These are phyloP conservation scores for Rousettus madagascariensis DNA, from an alignment of 2,797 vertebrate species.

Conservation along the genomic window DNA sequence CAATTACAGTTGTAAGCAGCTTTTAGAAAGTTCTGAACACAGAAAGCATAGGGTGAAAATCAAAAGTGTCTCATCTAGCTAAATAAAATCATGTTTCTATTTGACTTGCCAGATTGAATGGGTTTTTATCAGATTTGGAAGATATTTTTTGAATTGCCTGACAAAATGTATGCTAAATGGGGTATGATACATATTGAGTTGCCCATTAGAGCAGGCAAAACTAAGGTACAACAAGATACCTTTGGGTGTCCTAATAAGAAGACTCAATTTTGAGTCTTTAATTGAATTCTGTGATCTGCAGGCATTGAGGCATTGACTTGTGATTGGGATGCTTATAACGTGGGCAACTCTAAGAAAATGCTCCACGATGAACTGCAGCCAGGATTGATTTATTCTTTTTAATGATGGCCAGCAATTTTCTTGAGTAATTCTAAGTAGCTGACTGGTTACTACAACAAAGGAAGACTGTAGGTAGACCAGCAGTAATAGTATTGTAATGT, in stretches of 20 bases:
- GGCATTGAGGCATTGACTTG: background rate
- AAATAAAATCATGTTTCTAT: constrained; percentile 24
- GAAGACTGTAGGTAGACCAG: background rate
- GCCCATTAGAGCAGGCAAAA: background rate
- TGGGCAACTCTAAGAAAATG: constrained; percentile 18
- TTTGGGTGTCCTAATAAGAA: background rate
- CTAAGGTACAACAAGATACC: background rate
- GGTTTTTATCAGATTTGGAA: constrained; percentile 41
- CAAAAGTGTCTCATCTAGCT: constrained; percentile 26
- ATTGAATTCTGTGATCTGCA: constrained; percentile 10
- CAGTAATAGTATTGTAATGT: background rate
- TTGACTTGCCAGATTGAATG: background rate
- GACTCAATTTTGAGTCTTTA: constrained; percentile 13
- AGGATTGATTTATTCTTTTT: constrained; percentile 19
- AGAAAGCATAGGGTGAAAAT: constrained; percentile 17
- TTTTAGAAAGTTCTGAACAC: constrained; percentile 17
- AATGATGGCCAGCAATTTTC: background rate
- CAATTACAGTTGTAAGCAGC: background rate
- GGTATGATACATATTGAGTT: background rate
- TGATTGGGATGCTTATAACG: constrained; percentile 21
- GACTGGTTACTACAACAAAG: background rate
- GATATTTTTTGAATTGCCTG: constrained; percentile 13
- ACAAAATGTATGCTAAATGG: constrained; percentile 39
- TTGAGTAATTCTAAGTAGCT: background rate
- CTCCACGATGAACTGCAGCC: background rate